Percentiles rank a stretch among this genome's conserved stretches.
phyloP scores from a whole-genome alignment of 2,113 vertebrate species.

The Platanista minor region DNA sequence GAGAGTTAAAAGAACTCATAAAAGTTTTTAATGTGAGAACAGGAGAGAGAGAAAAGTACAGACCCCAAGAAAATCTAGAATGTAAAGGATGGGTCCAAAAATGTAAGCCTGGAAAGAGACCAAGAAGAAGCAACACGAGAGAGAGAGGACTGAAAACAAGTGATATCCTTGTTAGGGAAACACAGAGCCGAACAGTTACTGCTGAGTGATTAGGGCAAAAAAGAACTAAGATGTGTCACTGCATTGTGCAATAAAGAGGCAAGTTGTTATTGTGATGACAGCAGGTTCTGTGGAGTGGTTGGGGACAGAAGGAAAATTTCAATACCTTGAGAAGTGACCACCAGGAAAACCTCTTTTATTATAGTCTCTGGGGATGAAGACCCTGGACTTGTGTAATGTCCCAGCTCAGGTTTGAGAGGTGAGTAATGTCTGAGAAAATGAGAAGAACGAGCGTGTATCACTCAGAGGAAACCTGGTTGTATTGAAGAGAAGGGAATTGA shows the following conservation, averaged over 20 bases:
- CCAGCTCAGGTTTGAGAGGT: neutral
- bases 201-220: neutral
- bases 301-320: neutral
- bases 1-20: neutral
- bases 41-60: neutral
- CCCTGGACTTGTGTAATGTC: neutral
- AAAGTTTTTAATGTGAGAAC: neutral
- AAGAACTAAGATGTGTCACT: neutral
- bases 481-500: neutral
- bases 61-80: neutral
- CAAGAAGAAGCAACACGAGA: neutral
- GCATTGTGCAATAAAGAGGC: neutral
- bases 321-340: neutral
- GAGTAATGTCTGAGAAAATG: neutral
- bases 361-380: neutral
- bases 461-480: neutral
- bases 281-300: neutral
- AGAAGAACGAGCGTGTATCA: neutral
- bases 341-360: neutral
- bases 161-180: neutral
- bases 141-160: neutral
- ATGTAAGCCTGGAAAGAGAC: neutral
- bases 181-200: neutral
- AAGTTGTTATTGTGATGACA: neutral
- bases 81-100: neutral